Conservation (phyloP, 53 echinoderm and acorn worm species). For the Luidia sarsii region DNA sequence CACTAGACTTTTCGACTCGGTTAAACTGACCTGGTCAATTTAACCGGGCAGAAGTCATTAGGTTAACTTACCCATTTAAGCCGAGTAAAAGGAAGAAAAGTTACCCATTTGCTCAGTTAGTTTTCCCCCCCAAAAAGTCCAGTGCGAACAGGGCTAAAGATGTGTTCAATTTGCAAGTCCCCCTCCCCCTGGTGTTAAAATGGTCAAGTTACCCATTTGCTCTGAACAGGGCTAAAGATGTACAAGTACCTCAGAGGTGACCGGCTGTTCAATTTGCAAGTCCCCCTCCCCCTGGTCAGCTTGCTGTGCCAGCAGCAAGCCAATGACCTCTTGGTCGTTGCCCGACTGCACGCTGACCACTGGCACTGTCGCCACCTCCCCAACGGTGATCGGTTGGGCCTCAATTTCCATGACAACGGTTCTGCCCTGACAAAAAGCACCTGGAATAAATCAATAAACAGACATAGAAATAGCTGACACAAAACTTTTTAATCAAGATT, state of each 20-base stretch:
- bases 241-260: background rate
- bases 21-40: too few species aligned
- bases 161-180: too few species aligned
- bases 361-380: slow-evolving; percentile 9
- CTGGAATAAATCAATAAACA: background rate
- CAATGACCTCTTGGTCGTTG: slow-evolving; percentile 72
- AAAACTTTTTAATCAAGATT: background rate
- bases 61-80: background rate
- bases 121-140: too few species aligned
- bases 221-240: too few species aligned
- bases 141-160: too few species aligned
- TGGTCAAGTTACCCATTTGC: too few species aligned
- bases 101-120: too few species aligned
- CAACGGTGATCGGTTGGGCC: slow-evolving; percentile 27
- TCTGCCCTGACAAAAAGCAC: too few species aligned
- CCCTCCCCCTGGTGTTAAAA: too few species aligned
- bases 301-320: slow-evolving; percentile 67
- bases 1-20: too few species aligned
- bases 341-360: slow-evolving; percentile 20
- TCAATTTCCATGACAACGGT: slow-evolving; percentile 51
- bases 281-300: slow-evolving; percentile 38
- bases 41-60: too few species aligned
- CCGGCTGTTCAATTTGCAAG: slow-evolving; percentile 27
- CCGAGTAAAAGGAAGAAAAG: background rate
- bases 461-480: background rate